Conservation (phyloP, 1,140 invertebrate genomes). For the Panulirus ornatus region DNA sequence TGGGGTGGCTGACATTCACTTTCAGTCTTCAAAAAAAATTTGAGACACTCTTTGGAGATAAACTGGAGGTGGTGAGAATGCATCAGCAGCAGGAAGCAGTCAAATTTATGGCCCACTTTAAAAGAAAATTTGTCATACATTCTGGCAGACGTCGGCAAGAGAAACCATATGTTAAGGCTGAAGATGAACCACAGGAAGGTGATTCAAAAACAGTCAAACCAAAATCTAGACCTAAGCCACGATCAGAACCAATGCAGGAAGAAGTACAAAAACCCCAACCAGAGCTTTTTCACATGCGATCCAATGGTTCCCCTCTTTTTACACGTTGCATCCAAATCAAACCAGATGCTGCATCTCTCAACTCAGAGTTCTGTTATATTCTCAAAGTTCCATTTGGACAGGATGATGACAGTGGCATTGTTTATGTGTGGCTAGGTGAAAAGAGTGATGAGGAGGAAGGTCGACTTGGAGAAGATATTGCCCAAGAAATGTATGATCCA, state of each 20-base stretch:
- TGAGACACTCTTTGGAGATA: constrained; percentile 95
- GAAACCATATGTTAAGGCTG: constrained; percentile 12
- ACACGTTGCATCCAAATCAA: constrained; percentile 95
- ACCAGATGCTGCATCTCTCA: constrained; percentile 87
- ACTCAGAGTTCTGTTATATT: constrained; percentile 92
- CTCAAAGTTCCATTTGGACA: constrained; percentile 97
- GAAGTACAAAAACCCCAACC: constrained; percentile 78
- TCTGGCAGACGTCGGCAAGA: constrained; percentile 86
- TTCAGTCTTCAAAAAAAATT: constrained; percentile 99
- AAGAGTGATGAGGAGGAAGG: constrained; percentile 93
- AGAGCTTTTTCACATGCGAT: constrained; percentile 96
- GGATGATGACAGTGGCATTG: constrained; percentile 92
- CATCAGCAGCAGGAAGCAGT: constrained; percentile 99
- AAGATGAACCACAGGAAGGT: constrained; percentile 41
- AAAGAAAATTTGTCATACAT: constrained; percentile 95
- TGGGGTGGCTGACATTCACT: constrained; percentile 99
- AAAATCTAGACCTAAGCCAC: constrained; percentile 80
- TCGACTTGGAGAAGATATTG: constrained; percentile 93
- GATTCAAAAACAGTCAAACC: constrained; percentile 10
- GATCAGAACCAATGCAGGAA: constrained; percentile 78
- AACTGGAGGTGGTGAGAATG: constrained; percentile 97
- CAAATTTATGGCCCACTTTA: constrained; percentile 99
- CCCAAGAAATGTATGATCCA: constrained; percentile 94
- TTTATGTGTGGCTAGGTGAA: constrained; percentile 98
- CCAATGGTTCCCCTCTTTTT: constrained; percentile 96